These are phyloP conservation scores for Dicaeum eximium DNA, from an alignment of 2,113 vertebrate species.

Conservation along the genomic window DNA sequence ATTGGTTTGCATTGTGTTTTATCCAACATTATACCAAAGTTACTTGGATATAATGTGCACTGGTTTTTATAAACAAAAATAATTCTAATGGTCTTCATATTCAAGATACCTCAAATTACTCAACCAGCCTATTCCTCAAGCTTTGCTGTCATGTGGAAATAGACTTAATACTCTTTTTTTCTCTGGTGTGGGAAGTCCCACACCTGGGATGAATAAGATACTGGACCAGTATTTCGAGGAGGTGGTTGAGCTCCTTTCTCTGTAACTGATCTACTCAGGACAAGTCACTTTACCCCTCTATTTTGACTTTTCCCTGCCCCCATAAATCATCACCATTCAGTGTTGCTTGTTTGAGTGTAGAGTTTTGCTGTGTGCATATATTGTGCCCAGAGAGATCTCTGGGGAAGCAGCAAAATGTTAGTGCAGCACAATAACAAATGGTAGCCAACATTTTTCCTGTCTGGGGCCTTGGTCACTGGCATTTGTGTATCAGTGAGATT, in stretches of 20 bases:
- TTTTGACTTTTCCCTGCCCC: background rate
- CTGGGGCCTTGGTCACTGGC: background rate
- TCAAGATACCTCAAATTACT: background rate
- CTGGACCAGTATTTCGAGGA: too few species aligned
- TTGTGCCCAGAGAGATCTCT: background rate
- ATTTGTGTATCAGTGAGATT: background rate
- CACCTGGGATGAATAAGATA: background rate
- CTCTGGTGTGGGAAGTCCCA: background rate
- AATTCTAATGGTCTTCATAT: background rate
- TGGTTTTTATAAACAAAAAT: background rate
- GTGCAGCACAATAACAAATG: background rate
- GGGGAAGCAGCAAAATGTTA: background rate
- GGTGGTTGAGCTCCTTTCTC: background rate
- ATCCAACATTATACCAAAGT: background rate
- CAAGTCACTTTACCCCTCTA: background rate
- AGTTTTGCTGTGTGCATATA: fast-evolving
- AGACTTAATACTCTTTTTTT: background rate
- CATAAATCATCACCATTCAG: background rate
- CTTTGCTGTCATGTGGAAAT: background rate
- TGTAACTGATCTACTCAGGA: background rate
- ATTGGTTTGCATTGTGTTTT: background rate
- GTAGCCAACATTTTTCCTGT: background rate
- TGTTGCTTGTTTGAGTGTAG: background rate
- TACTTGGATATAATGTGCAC: background rate
- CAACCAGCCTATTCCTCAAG: background rate